Conservation (phyloP, 2,113 vertebrate genomes). For the Chloropsis cyanopogon region DNA sequence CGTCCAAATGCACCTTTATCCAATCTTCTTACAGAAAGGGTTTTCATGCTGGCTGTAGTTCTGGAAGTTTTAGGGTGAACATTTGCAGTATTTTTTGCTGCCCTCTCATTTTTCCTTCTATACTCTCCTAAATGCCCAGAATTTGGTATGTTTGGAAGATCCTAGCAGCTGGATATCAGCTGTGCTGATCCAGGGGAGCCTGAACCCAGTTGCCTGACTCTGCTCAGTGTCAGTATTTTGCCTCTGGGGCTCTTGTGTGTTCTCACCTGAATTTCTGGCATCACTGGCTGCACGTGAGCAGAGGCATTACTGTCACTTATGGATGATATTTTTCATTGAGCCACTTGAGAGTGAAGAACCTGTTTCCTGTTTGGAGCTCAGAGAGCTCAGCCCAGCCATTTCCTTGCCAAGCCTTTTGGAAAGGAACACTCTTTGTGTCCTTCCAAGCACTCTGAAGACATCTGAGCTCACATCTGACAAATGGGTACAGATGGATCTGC, state of each 20-base stretch:
- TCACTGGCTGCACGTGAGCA: neutral
- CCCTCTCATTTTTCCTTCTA: neutral
- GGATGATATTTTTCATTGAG: neutral
- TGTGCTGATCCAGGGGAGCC: neutral
- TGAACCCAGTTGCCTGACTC: neutral
- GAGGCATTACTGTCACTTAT: neutral
- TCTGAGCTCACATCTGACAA: neutral
- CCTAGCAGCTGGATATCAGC: neutral
- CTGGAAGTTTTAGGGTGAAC: neutral
- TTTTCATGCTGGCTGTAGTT: neutral
- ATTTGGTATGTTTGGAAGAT: neutral
- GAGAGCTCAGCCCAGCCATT: neutral
- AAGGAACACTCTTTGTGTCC: neutral
- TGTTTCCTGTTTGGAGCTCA: constrained; percentile 36
- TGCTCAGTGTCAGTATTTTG: neutral
- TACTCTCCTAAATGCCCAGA: neutral
- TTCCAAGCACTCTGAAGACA: neutral
- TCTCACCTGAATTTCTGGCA: constrained; percentile 25
- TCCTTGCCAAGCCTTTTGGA: neutral
- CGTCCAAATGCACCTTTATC: neutral
- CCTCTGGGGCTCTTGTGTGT: neutral
- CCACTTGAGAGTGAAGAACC: constrained; percentile 44
- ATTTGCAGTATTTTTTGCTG: neutral
- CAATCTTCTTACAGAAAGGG: neutral
- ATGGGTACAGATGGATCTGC: neutral